phyloP scores from a whole-genome alignment of 2,888 invertebrate species.

The Diplolepis rosae region DNA sequence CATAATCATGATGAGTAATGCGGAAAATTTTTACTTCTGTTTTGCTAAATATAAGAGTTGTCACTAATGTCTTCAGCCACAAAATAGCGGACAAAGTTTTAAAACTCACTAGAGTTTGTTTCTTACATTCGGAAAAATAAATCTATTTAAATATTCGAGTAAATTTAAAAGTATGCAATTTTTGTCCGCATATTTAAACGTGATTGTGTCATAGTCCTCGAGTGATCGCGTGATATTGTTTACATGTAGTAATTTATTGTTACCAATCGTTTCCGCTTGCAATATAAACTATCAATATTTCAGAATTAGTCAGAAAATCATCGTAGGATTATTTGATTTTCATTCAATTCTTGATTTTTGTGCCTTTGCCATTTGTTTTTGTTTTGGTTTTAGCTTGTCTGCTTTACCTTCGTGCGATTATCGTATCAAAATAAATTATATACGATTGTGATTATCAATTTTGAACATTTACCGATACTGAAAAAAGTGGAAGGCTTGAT shows the following conservation, averaged over 20 bases:
- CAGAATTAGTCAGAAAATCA: background rate
- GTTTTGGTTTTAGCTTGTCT: background rate
- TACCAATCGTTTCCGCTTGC: slow-evolving; percentile 17
- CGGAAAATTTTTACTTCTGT: no score
- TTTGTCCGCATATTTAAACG: background rate
- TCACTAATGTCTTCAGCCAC: no score
- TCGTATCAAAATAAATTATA: background rate
- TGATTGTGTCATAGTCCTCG: slow-evolving; percentile 13
- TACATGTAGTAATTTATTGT: slow-evolving; percentile 25
- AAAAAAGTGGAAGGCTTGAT: background rate
- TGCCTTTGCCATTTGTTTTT: background rate
- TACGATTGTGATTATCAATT: no score
- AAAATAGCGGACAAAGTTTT: no score
- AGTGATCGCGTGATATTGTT: slow-evolving; percentile 11
- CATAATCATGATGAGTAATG: no score
- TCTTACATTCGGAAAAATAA: no score
- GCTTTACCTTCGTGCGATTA: background rate
- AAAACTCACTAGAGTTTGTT: no score
- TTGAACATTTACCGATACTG: background rate
- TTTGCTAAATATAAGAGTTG: no score
- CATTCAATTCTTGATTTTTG: background rate
- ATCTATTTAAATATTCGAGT: no score
- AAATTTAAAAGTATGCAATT: no score
- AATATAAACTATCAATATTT: background rate
- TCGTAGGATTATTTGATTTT: background rate